phyloP scores from a whole-genome alignment of 2,797 vertebrate genomes.

The Prionace glauca region DNA sequence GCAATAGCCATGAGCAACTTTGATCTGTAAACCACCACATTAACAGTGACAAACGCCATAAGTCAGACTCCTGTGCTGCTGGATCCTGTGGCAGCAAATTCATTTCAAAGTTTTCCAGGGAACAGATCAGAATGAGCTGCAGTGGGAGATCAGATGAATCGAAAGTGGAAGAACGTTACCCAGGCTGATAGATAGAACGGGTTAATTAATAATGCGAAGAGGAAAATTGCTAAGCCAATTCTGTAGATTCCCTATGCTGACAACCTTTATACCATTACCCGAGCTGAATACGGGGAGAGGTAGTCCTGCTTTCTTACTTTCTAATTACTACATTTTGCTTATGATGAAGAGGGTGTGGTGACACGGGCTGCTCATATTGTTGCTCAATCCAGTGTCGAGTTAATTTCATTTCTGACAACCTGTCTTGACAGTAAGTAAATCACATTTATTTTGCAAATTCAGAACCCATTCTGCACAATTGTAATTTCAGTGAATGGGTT shows the following conservation, averaged over 20 bases:
- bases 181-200: neutral
- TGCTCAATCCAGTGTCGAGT: neutral
- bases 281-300: neutral
- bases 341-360: neutral
- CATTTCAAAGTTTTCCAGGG: neutral
- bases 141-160: neutral
- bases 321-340: neutral
- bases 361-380: neutral
- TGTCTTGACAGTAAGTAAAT: neutral
- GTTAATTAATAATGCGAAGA: neutral
- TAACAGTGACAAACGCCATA: neutral
- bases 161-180: neutral
- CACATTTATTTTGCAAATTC: neutral
- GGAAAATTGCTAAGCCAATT: neutral
- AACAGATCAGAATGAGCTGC: neutral
- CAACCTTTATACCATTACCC: neutral
- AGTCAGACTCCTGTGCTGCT: neutral
- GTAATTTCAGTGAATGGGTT: slow-evolving; percentile 17
- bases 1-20: neutral
- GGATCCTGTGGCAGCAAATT: neutral
- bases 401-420: slow-evolving; percentile 9
- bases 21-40: neutral
- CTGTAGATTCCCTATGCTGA: no score
- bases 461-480: neutral
- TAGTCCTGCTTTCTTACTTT: neutral